phyloP scores from a whole-genome alignment of 30 jellyfish, hydroid and myxozoan genomes.

The Hydra vulgaris region DNA sequence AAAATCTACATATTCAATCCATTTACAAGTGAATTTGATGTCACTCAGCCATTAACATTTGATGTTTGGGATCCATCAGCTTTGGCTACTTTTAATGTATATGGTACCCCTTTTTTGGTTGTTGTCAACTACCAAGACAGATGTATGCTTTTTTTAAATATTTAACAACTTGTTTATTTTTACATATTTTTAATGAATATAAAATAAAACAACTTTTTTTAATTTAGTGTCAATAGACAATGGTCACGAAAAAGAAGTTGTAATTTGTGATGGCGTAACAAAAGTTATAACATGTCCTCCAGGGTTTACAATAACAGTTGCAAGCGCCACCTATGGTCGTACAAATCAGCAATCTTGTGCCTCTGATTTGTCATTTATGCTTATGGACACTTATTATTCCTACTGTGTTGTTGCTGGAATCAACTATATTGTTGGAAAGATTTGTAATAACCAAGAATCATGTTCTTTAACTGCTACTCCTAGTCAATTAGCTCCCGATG shows the following conservation, averaged over 20 bases:
- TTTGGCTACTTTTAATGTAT: conserved; percentile 34
- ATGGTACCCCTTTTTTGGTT: conserved; percentile 56
- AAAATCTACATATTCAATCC: conserved; percentile 48
- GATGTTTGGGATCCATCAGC: conserved; percentile 41
- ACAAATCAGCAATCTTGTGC: conserved; percentile 42
- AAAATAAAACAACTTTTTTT: neutral
- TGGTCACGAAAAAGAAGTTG: conserved; percentile 27
- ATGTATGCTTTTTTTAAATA: conserved; percentile 20
- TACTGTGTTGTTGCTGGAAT: conserved; percentile 14
- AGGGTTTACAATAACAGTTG: conserved; percentile 38
- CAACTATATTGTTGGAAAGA: conserved; percentile 20
- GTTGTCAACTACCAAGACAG: conserved; percentile 23
- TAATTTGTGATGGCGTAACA: conserved; percentile 39
- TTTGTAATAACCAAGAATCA: conserved; percentile 45
- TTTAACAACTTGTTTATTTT: neutral
- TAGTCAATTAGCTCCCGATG: conserved; percentile 35
- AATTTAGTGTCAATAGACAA: conserved; percentile 27
- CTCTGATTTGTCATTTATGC: conserved; percentile 1
- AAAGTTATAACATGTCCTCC: conserved; percentile 32
- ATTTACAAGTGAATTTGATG: conserved; percentile 22
- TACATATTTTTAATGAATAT: neutral
- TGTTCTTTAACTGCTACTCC: conserved; percentile 40
- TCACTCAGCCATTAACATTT: conserved; percentile 25
- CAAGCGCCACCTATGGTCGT: conserved; percentile 69
- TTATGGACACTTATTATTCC: neutral